Conservation (phyloP, 2,888 invertebrate species). For the Sicus ferrugineus region DNA sequence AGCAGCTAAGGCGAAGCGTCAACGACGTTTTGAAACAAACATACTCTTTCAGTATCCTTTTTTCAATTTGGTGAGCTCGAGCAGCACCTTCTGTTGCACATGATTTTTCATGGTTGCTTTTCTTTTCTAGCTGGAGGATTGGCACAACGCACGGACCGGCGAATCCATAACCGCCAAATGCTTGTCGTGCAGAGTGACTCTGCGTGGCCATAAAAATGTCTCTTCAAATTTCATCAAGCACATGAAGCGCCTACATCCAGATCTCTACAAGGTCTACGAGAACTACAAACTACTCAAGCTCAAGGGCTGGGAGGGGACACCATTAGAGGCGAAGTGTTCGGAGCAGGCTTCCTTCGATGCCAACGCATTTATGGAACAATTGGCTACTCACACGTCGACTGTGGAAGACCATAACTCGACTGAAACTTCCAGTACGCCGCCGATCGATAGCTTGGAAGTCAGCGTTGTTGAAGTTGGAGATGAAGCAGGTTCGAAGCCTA, state of each 20-base stretch:
- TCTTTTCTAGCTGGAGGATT: constrained; percentile 28
- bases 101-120: background rate
- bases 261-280: constrained; percentile 45
- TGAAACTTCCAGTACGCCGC: constrained; percentile 28
- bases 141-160: constrained; percentile 21
- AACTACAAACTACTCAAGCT: constrained; percentile 34
- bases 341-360: constrained; percentile 37
- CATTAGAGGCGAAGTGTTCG: constrained; percentile 31
- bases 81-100: background rate
- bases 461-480: constrained; percentile 3
- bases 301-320: constrained; percentile 17
- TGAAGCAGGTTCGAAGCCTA: background rate
- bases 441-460: constrained; percentile 26
- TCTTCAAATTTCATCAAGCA: constrained; percentile 46
- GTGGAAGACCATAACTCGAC: constrained; percentile 32
- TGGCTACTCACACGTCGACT: background rate
- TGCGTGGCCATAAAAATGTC: constrained; percentile 45
- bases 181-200: constrained; percentile 41
- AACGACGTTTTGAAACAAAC: constrained; percentile 39
- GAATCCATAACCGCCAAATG: constrained; percentile 41
- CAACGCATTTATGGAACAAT: constrained; percentile 32
- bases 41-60: constrained; percentile 45
- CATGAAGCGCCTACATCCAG: constrained; percentile 45
- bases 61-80: constrained; percentile 43
- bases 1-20: constrained; percentile 35